These are phyloP conservation scores for Laupala kohalensis DNA, from an alignment of 1,140 invertebrate species.

Conservation along the genomic window DNA sequence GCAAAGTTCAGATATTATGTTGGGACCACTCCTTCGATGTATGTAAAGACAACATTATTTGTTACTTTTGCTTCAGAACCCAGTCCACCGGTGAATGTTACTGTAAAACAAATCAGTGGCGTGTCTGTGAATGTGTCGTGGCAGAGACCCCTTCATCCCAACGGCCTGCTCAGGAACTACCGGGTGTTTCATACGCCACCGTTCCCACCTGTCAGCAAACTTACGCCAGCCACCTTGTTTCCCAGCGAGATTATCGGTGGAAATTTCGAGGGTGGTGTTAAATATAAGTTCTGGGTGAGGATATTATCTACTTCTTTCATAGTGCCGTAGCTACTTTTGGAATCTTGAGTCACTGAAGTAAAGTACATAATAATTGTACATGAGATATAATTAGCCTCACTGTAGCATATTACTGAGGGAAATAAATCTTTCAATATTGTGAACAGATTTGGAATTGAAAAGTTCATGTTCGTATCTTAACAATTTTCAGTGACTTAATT, in stretches of 20 bases:
- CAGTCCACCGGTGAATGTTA: constrained; percentile 46
- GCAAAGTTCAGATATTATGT: too few species aligned
- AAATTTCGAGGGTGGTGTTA: constrained; percentile 42
- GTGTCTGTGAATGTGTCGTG: constrained; percentile 50
- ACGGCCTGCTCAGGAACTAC: constrained; percentile 50
- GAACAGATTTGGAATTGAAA: too few species aligned
- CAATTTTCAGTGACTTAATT: too few species aligned
- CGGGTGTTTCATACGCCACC: constrained; percentile 45
- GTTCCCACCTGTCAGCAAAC: constrained; percentile 29
- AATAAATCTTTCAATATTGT: too few species aligned
- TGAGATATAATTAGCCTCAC: too few species aligned
- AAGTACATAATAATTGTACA: not conserved
- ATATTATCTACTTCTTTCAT: constrained; percentile 8
- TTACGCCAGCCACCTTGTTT: not conserved
- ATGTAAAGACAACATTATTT: too few species aligned
- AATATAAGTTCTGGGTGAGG: constrained; percentile 65
- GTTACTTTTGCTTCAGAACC: constrained; percentile 40
- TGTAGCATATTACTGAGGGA: too few species aligned
- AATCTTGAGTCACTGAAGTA: not conserved
- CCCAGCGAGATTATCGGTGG: constrained; percentile 34
- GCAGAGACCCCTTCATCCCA: constrained; percentile 44
- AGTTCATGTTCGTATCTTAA: too few species aligned
- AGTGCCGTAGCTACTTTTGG: not conserved
- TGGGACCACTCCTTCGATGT: too few species aligned
- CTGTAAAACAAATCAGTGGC: constrained; percentile 45